Conservation (phyloP, 2,888 invertebrate genomes). For the Galeopsomyia nigrocyanea region DNA sequence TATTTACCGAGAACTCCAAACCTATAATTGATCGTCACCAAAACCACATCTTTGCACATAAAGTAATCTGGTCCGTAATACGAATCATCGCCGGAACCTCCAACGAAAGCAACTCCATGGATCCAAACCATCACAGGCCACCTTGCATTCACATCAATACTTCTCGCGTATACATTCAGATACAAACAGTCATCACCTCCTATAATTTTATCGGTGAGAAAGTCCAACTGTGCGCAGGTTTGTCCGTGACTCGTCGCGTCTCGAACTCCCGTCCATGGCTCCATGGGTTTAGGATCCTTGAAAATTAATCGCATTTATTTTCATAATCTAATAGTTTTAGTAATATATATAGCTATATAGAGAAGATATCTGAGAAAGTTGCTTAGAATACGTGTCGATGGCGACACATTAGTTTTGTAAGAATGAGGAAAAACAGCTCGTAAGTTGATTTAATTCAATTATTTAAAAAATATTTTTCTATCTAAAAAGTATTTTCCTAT, state of each 20-base stretch:
- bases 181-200: conserved; percentile 63
- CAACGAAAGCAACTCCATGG: conserved; percentile 58
- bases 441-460: no score
- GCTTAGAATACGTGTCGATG: no score
- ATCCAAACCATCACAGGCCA: conserved; percentile 61
- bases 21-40: conserved; percentile 55
- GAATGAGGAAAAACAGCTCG: no score
- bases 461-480: no score
- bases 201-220: conserved; percentile 22
- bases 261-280: conserved; percentile 56
- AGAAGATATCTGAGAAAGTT: no score
- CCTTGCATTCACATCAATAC: conserved; percentile 3
- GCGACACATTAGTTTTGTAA: no score
- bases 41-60: conserved; percentile 57
- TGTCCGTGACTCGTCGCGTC: conserved; percentile 55
- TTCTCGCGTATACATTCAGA: conserved; percentile 58
- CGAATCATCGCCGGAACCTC: conserved; percentile 53
- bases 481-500: no score
- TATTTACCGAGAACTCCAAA: conserved; percentile 51
- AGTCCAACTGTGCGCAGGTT: conserved; percentile 44
- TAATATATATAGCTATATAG: no score
- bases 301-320: neutral
- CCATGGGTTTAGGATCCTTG: conserved; percentile 58
- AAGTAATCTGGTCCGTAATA: conserved; percentile 60
- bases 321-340: no score